These are phyloP conservation scores for Parascotia fuliginaria DNA, from an alignment of 2,888 invertebrate species.

Conservation along the genomic window DNA sequence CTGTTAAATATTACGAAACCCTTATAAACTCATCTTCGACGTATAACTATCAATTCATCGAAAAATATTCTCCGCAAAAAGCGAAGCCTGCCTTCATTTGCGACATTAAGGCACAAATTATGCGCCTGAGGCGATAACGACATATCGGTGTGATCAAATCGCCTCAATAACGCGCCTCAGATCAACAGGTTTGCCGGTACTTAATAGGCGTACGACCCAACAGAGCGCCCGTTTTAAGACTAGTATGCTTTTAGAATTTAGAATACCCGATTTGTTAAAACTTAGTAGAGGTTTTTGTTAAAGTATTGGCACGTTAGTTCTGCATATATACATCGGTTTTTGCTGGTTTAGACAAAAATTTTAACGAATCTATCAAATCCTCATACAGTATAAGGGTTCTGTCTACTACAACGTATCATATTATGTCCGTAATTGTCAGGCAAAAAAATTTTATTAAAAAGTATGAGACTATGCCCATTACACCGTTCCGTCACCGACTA, in stretches of 20 bases:
- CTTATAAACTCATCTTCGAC: slow-evolving; percentile 6
- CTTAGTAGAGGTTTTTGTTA: not conserved
- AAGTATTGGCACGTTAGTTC: not conserved
- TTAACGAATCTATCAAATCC: no score
- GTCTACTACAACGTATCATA: no score
- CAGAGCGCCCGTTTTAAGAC: slow-evolving; percentile 26
- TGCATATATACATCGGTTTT: no score
- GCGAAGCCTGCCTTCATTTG: slow-evolving; percentile 47
- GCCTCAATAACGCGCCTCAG: slow-evolving; percentile 50
- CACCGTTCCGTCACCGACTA: no score
- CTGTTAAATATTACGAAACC: no score
- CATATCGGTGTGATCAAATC: slow-evolving; percentile 62
- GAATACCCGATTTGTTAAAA: not conserved
- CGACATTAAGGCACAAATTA: slow-evolving; percentile 64
- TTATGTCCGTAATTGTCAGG: no score
- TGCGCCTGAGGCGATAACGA: slow-evolving; percentile 61
- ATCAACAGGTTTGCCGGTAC: slow-evolving; percentile 49
- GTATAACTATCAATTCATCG: slow-evolving; percentile 22
- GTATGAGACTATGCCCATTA: no score
- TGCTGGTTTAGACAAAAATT: no score
- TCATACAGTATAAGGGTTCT: no score
- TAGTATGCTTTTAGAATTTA: not conserved
- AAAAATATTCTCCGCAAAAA: slow-evolving; percentile 23
- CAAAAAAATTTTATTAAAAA: no score
- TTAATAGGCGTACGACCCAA: slow-evolving; percentile 36